Conservation (phyloP, 1,140 invertebrate species). For the Drosophila busckii region DNA sequence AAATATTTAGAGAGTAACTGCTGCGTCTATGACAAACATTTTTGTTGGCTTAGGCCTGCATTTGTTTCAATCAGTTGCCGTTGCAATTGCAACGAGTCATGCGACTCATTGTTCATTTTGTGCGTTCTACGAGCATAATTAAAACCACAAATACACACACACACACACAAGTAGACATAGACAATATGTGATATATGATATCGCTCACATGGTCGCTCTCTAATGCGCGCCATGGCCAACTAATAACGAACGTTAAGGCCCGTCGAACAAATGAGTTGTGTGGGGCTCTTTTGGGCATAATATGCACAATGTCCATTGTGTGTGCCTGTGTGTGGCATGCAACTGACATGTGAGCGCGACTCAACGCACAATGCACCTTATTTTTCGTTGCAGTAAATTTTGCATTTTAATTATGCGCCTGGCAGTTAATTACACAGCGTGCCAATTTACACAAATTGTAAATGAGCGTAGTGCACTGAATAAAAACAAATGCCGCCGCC, state of each 20-base stretch:
- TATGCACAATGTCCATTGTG: slow-evolving; percentile 23
- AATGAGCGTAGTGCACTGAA: slow-evolving; percentile 14
- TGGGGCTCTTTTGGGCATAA: too few species aligned
- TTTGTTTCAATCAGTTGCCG: slow-evolving; percentile 31
- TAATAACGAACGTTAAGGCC: slow-evolving; percentile 25
- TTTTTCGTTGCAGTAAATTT: slow-evolving; percentile 15
- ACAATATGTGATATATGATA: slow-evolving; percentile 23
- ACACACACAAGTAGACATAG: slow-evolving; percentile 4
- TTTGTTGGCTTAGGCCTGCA: slow-evolving; percentile 6
- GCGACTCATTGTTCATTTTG: slow-evolving; percentile 28
- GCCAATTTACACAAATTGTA: slow-evolving; percentile 8
- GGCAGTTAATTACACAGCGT: slow-evolving; percentile 26
- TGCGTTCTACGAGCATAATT: slow-evolving; percentile 32
- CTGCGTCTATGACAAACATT: neutral
- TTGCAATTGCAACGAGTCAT: slow-evolving; percentile 9
- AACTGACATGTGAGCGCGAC: slow-evolving; percentile 28
- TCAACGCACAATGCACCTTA: slow-evolving; percentile 29
- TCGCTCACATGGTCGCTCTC: slow-evolving; percentile 3
- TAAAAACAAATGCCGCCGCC: neutral
- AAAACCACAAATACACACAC: slow-evolving; percentile 34
- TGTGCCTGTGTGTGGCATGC: too few species aligned
- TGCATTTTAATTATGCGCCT: slow-evolving; percentile 36
- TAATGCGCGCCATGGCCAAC: slow-evolving; percentile 26
- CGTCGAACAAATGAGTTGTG: slow-evolving; percentile 25
- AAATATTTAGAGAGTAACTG: too few species aligned